These are phyloP conservation scores for Trachelus tabidus DNA, from an alignment of 2,888 invertebrate genomes.

Conservation along the genomic window DNA sequence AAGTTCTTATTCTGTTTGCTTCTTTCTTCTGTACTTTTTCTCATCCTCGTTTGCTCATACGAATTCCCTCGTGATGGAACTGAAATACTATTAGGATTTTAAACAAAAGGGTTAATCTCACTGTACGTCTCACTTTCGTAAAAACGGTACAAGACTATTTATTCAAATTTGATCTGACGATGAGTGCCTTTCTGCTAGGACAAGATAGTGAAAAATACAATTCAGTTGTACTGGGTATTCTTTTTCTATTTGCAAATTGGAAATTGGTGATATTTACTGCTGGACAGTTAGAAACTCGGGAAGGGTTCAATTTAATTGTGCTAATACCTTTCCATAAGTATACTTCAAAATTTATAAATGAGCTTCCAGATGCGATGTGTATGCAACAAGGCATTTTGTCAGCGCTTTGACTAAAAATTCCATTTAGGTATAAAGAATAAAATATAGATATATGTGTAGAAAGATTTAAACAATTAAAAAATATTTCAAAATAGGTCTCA, in stretches of 20 bases:
- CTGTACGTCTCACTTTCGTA: neutral
- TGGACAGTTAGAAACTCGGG: neutral
- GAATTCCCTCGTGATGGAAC: neutral
- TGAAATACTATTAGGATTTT: neutral
- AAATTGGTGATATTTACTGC: neutral
- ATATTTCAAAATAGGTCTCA: neutral
- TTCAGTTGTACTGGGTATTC: neutral
- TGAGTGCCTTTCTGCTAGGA: neutral
- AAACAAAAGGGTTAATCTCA: neutral
- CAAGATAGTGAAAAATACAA: neutral
- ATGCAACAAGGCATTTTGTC: neutral
- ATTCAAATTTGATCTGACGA: neutral
- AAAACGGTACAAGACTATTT: neutral
- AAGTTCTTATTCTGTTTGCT: neutral
- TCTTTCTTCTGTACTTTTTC: neutral
- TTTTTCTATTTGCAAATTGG: neutral
- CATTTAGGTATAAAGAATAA: neutral
- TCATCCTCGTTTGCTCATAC: neutral
- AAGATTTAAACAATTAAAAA: neutral
- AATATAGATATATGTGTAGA: neutral
- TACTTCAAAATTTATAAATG: neutral
- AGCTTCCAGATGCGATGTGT: neutral
- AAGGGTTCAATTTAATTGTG: neutral
- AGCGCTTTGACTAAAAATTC: neutral
- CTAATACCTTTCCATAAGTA: neutral